Conservation (phyloP, 2,113 vertebrate genomes). For the Circaetus cinerascens region DNA sequence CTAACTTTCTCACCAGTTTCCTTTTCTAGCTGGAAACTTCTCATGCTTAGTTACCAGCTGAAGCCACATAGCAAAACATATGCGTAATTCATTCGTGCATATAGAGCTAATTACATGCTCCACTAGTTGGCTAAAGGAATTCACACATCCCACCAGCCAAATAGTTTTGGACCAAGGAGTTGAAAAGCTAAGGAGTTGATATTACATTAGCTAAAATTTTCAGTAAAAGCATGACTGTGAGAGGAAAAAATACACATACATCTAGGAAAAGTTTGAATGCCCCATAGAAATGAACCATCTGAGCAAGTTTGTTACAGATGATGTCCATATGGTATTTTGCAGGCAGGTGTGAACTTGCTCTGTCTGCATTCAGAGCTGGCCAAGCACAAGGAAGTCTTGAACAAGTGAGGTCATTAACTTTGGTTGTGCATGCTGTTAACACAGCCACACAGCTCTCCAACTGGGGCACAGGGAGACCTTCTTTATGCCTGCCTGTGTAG, state of each 20-base stretch:
- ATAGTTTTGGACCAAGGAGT: slow-evolving; percentile 39
- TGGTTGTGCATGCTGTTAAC: slow-evolving; percentile 2
- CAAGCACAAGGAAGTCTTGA: slow-evolving; percentile 9
- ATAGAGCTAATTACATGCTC: slow-evolving; percentile 67
- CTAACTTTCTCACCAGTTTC: slow-evolving; percentile 15
- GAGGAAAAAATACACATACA: neutral
- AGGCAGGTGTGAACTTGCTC: slow-evolving; percentile 59
- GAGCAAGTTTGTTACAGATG: slow-evolving; percentile 24
- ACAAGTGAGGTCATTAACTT: slow-evolving; percentile 34
- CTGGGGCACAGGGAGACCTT: neutral
- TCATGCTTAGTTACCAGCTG: slow-evolving; percentile 57
- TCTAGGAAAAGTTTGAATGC: slow-evolving; percentile 13
- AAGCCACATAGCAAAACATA: slow-evolving; percentile 61
- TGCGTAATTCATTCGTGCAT: slow-evolving; percentile 55
- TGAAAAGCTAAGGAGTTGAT: slow-evolving; percentile 10
- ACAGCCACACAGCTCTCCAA: neutral
- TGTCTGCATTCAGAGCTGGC: slow-evolving; percentile 45
- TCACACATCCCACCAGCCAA: slow-evolving; percentile 60
- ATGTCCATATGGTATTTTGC: slow-evolving; percentile 50
- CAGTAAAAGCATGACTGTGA: slow-evolving; percentile 24
- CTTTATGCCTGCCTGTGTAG: neutral
- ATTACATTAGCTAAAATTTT: slow-evolving; percentile 30
- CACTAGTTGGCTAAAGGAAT: slow-evolving; percentile 56
- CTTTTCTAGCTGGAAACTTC: slow-evolving; percentile 45
- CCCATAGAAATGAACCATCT: slow-evolving; percentile 38